Percentiles rank a stretch among this genome's conserved stretches.
These are phyloP conservation scores for Ephialtes manifestator DNA, from an alignment of 2,888 invertebrate genomes.

Conservation along the genomic window DNA sequence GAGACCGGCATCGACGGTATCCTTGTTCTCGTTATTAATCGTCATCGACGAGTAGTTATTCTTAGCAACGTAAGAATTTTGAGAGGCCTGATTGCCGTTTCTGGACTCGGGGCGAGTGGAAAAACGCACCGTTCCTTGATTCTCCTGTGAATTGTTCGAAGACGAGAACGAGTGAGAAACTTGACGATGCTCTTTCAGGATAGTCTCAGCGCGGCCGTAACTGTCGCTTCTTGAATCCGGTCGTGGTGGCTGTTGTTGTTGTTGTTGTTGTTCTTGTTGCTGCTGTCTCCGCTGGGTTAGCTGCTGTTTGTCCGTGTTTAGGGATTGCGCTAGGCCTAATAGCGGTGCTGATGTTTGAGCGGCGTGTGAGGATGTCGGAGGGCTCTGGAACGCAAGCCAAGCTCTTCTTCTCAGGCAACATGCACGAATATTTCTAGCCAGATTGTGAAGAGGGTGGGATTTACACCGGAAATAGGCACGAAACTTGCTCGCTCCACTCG, in stretches of 20 bases:
- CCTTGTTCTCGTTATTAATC: conserved; percentile 69
- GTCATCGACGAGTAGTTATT: conserved; percentile 68
- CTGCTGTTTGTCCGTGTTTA: conserved; percentile 66
- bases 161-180: conserved; percentile 54
- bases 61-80: conserved; percentile 43
- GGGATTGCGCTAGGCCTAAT: conserved; percentile 77
- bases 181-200: conserved; percentile 80
- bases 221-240: conserved; percentile 83
- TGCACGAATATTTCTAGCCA: conserved; percentile 64
- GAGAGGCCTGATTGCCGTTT: conserved; percentile 54
- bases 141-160: conserved; percentile 53
- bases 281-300: conserved; percentile 57
- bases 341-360: conserved; percentile 79
- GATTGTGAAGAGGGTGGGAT: background rate
- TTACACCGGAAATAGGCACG: conserved; percentile 13
- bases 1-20: conserved; percentile 78
- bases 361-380: conserved; percentile 82
- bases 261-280: conserved; percentile 69
- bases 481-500: conserved; percentile 20
- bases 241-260: conserved; percentile 78
- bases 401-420: conserved; percentile 79
- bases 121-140: conserved; percentile 27
- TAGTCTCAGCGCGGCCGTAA: conserved; percentile 81
- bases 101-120: conserved; percentile 72
- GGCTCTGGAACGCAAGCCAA: conserved; percentile 85